Percentiles rank a stretch among this genome's conserved stretches.
phyloP scores from a whole-genome alignment of 2,888 invertebrate species.

The Nomada fabriciana region DNA sequence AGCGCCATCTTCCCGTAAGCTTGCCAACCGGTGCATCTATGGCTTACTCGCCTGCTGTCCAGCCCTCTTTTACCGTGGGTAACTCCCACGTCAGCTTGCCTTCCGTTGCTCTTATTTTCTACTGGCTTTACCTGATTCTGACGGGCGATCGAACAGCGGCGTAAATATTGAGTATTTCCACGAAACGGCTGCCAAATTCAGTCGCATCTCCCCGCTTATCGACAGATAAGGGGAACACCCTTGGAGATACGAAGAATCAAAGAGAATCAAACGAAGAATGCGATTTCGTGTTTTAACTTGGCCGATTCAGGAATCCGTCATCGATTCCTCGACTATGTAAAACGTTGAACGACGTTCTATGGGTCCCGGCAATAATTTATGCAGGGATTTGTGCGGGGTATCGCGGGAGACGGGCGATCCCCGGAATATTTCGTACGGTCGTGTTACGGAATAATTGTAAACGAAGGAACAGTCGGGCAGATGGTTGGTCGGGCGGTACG shows the following conservation, averaged over 20 bases:
- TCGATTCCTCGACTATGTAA: background rate
- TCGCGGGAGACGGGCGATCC: background rate
- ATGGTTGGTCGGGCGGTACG: conserved; percentile 28
- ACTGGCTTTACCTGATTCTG: conserved; percentile 68
- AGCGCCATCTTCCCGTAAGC: conserved; percentile 75
- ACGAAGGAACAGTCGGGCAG: background rate
- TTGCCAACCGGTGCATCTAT: conserved; percentile 58
- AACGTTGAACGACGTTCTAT: no score
- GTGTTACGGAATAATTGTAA: background rate
- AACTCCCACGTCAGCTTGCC: conserved; percentile 71
- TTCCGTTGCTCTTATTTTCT: conserved; percentile 72
- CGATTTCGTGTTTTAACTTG: conserved; percentile 56
- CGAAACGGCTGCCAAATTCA: conserved; percentile 71
- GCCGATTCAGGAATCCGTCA: background rate
- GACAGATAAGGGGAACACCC: conserved; percentile 62
- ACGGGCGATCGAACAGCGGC: conserved; percentile 71
- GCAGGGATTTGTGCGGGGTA: background rate
- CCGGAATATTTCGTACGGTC: background rate
- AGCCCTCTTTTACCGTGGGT: conserved; percentile 68
- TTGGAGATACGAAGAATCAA: conserved; percentile 40
- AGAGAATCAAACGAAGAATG: conserved; percentile 40
- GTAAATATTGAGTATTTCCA: conserved; percentile 72
- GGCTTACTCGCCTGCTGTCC: conserved; percentile 60
- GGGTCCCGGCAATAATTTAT: background rate
- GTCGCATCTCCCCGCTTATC: conserved; percentile 67